These are phyloP conservation scores for Bubo blakistoni DNA, from an alignment of 2,113 vertebrate genomes.

Conservation along the genomic window DNA sequence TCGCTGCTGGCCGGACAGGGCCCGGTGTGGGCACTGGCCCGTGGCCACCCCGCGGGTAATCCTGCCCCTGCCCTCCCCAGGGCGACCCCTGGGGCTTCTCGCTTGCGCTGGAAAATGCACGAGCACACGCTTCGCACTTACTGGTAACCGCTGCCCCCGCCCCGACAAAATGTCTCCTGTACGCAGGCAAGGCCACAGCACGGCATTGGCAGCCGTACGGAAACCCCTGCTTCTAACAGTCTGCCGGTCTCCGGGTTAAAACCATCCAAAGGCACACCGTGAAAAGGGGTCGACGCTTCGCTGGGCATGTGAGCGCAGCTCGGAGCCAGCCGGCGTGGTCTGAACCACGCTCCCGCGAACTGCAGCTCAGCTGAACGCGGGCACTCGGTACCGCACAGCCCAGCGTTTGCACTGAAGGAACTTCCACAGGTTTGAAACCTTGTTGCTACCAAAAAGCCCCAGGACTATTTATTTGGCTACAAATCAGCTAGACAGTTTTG, in stretches of 20 bases:
- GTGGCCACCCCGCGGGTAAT: not conserved
- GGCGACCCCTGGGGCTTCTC: not conserved
- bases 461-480: accelerated
- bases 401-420: accelerated
- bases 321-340: no score
- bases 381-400: accelerated
- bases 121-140: accelerated
- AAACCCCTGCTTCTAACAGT: no score
- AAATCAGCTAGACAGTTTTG: not conserved
- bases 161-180: not conserved
- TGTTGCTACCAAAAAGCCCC: not conserved
- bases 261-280: not conserved
- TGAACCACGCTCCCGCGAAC: accelerated
- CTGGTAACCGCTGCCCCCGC: no score
- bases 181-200: accelerated
- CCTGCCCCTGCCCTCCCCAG: not conserved
- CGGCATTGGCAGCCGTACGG: accelerated
- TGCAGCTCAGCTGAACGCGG: accelerated
- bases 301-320: no score
- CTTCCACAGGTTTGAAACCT: accelerated
- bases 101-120: not conserved
- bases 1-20: not conserved
- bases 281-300: accelerated
- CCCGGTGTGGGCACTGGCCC: not conserved
- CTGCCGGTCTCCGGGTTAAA: no score